phyloP scores from a whole-genome alignment of 1,140 invertebrate species.

The Maniola jurtina region DNA sequence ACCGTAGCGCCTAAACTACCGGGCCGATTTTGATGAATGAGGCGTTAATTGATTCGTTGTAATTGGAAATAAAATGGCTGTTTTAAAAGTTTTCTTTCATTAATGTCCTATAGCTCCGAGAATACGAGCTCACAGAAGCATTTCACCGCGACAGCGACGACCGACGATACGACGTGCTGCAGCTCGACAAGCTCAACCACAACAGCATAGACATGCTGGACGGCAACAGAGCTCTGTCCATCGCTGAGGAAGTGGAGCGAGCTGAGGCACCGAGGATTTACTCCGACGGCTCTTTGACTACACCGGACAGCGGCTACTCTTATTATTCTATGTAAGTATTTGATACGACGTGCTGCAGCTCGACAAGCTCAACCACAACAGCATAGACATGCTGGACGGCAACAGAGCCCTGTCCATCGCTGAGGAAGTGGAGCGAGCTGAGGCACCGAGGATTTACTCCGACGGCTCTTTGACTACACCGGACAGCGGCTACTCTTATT shows the following conservation, averaged over 20 bases:
- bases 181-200: conserved; percentile 82
- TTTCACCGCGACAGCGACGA: conserved; percentile 90
- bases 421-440: conserved; percentile 86
- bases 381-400: conserved; percentile 81
- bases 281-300: conserved; percentile 64
- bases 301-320: conserved; percentile 68
- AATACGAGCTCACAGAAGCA: conserved; percentile 91
- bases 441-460: conserved; percentile 73
- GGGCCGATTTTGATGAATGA: too few relatives aligned
- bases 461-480: conserved; percentile 68
- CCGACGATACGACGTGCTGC: conserved; percentile 86
- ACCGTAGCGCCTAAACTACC: too few relatives aligned
- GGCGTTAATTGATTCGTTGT: too few relatives aligned
- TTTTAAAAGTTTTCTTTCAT: too few relatives aligned
- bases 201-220: conserved; percentile 81
- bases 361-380: conserved; percentile 82
- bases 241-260: conserved; percentile 87
- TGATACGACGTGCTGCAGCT: conserved; percentile 74
- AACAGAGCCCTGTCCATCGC: conserved; percentile 88
- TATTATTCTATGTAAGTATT: conserved; percentile 64
- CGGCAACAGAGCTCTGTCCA: conserved; percentile 87
- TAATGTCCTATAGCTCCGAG: conserved; percentile 82
- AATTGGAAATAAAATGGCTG: too few relatives aligned
- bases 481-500: conserved; percentile 69
- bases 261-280: conserved; percentile 79